phyloP scores from a whole-genome alignment of 2,888 invertebrate genomes.

The Pasiphila rectangulata region DNA sequence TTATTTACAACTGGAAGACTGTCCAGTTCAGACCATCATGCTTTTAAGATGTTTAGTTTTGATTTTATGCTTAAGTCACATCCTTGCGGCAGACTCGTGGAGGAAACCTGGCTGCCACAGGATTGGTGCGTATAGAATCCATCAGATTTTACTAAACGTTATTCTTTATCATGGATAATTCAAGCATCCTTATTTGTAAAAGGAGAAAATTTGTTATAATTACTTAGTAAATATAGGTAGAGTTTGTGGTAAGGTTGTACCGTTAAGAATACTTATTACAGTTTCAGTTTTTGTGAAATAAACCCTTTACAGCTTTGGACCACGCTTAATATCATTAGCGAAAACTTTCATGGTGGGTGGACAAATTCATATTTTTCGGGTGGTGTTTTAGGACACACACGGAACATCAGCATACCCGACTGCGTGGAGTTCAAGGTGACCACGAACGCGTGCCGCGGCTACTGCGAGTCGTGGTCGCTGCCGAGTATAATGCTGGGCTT shows the following conservation, averaged over 20 bases:
- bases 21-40: slow-evolving; percentile 43
- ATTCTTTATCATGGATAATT: background rate
- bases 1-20: slow-evolving; percentile 36
- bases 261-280: no score
- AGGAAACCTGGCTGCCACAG: slow-evolving; percentile 89
- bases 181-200: background rate
- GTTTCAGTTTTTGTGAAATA: no score
- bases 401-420: slow-evolving; percentile 90
- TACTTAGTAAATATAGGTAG: no score
- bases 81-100: slow-evolving; percentile 80
- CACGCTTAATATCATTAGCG: no score
- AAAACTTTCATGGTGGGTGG: no score
- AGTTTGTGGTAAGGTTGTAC: no score
- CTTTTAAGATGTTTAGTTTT: slow-evolving; percentile 55
- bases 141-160: background rate
- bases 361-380: no score
- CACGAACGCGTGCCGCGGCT: slow-evolving; percentile 93
- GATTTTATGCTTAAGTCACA: slow-evolving; percentile 56
- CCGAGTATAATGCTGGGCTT: slow-evolving; percentile 84
- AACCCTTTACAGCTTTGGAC: no score
- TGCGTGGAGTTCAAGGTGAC: slow-evolving; percentile 92
- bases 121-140: slow-evolving; percentile 81
- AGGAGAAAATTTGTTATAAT: background rate
- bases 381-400: slow-evolving; percentile 85
- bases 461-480: slow-evolving; percentile 92